Evolutionary conservation across 1,140 invertebrate genomes (phyloP).

Genomic region (Eufriesea mexicana): DNA sequence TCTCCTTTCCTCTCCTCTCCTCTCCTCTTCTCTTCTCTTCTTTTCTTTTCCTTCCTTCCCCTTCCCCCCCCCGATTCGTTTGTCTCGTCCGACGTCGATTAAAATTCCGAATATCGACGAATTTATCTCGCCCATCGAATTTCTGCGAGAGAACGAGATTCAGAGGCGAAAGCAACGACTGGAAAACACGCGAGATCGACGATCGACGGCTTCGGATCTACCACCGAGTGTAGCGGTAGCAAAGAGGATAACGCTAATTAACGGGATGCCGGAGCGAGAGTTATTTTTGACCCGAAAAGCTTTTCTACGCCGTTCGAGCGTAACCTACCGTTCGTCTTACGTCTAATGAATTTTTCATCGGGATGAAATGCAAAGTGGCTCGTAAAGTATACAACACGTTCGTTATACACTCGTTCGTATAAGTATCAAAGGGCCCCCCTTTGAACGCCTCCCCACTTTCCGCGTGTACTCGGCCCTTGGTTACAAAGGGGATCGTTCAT

Average conservation of each 20-base stretch:
- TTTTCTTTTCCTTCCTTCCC: not conserved
- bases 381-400: constrained; percentile 78
- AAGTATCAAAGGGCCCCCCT: constrained; percentile 65
- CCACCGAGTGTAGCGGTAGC: constrained; percentile 2
- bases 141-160: no score
- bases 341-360: constrained; percentile 78
- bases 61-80: not conserved
- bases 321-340: constrained; percentile 31
- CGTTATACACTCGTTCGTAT: constrained; percentile 72
- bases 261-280: constrained; percentile 6
- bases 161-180: no score
- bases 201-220: not conserved
- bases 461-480: constrained; percentile 40
- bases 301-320: constrained; percentile 48
- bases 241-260: constrained; percentile 43
- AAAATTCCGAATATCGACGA: not conserved
- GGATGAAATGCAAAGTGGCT: constrained; percentile 75
- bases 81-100: not conserved
- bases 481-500: constrained; percentile 70
- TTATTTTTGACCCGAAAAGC: constrained; percentile 33
- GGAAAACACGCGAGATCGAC: not conserved
- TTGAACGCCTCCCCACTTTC: constrained; percentile 32
- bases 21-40: no score
- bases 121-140: no score
- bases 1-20: not conserved